Evolutionary conservation across 92 coral and sea anemone genomes (phyloP).

Genomic region (Epizoanthus scotinus): DNA sequence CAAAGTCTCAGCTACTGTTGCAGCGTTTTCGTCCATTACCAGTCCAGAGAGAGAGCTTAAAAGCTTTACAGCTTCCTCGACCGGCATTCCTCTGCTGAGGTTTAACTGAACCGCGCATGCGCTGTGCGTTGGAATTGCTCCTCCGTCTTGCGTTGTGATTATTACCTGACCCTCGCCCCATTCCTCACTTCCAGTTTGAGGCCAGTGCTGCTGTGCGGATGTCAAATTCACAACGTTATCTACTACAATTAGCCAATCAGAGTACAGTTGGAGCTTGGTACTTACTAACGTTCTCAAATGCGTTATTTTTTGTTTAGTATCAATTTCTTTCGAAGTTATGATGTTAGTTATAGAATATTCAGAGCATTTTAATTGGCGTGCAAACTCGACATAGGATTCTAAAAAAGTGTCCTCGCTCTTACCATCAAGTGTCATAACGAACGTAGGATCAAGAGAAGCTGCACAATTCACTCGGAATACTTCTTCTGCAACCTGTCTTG

Average conservation of each 20-base stretch:
- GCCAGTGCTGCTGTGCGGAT: not conserved
- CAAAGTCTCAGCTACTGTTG: conserved; percentile 19
- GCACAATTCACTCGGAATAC: not conserved
- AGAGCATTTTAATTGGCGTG: conserved; percentile 41
- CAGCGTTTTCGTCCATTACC: not conserved
- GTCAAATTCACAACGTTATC: conserved; percentile 27
- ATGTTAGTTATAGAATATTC: conserved; percentile 44
- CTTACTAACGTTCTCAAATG: not conserved
- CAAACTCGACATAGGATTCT: conserved; percentile 39
- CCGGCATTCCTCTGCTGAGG: conserved; percentile 8
- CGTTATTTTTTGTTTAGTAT: conserved; percentile 42
- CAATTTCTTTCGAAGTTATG: conserved; percentile 8
- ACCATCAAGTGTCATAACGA: conserved; percentile 46
- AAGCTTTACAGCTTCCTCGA: not conserved
- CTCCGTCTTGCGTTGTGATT: conserved; percentile 40
- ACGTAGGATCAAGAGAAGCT: not conserved
- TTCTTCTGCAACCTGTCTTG: conserved; percentile 3
- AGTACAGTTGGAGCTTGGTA: conserved; percentile 10
- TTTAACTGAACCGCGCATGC: not conserved
- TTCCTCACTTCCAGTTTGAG: conserved; percentile 31
- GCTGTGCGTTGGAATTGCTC: conserved; percentile 27
- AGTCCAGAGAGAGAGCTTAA: conserved; percentile 21
- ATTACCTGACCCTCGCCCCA: conserved; percentile 42
- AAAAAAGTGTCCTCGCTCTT: conserved; percentile 33
- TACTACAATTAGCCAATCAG: conserved; percentile 16